Conservation (phyloP, 1,140 invertebrate genomes). For the Oryctes rhinoceros region DNA sequence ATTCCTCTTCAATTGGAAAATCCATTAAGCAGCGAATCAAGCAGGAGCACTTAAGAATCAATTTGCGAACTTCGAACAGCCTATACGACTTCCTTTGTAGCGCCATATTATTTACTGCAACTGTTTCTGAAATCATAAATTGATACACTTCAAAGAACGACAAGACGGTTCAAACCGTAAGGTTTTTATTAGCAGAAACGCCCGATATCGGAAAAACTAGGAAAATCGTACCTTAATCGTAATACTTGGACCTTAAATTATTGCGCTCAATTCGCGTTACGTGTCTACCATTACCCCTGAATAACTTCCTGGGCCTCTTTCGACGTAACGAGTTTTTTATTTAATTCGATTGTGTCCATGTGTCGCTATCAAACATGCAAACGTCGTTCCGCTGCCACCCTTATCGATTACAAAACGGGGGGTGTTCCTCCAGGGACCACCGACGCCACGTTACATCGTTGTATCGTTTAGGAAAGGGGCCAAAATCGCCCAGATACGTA, state of each 20-base stretch:
- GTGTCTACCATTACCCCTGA: background rate
- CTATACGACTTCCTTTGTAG: no score
- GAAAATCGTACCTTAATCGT: background rate
- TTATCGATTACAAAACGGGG: conserved; percentile 8
- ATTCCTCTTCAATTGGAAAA: no score
- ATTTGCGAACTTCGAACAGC: no score
- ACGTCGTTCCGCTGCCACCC: conserved; percentile 11
- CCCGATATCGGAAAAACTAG: no score
- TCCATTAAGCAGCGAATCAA: no score
- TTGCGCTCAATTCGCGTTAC: background rate
- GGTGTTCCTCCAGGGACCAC: conserved; percentile 1
- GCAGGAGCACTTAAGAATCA: no score
- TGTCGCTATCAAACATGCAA: conserved; percentile 14
- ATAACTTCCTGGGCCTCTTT: background rate
- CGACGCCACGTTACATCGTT: background rate
- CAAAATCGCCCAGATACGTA: background rate
- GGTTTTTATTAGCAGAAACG: no score
- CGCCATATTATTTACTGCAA: no score
- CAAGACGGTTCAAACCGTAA: no score
- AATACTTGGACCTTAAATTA: background rate
- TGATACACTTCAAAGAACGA: no score
- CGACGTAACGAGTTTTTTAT: conserved; percentile 14
- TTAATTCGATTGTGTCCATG: conserved; percentile 14
- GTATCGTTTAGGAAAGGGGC: background rate
- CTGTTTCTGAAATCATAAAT: no score